Base-by-base conservation (phyloP, 2,113 vertebrate species). In the Mystacornis crossleyi region DNA sequence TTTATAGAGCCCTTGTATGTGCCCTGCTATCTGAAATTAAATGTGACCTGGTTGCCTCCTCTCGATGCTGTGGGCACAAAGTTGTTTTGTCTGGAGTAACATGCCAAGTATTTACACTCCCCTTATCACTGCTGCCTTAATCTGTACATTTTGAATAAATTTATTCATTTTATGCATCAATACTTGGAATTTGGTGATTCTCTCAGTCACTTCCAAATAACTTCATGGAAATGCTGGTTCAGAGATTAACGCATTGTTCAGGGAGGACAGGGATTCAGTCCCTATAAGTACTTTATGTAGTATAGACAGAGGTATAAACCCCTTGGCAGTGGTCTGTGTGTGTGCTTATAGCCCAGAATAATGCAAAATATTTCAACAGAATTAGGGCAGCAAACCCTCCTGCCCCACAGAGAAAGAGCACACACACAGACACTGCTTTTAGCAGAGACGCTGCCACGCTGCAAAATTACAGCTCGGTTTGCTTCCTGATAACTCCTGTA, bases 251-350 rank as follows among this genome's bases (percentile, higher is more conserved):
- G 3, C 3, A 15, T 7, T 65, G 15, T 19, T 64, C 18, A 8
- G 7, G 10, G 9, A 66, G 8, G 28, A 38, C 36, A 58, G 33
- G 33, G 15, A 51, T 66, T 51, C 43, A n/a, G 23, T 38, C 14
- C 18, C 26, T 24, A 0, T 6, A 16, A 11, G 8, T 16, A 24
- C 5, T 36, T 13, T 4, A 7, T 19, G 6, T 3, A 28, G 7
- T 17, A 11, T 2, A 58, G 36, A 62, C 24, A 51, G 12, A 38
- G 15, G 3, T 29, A 17, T 16, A 51, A n/a, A 23, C 20, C 33
- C 33, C 7, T n/a, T 6, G 1, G 4, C 74, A 69, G 31, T 53
- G 21, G 6, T 47, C 34, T 47, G 0, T 57, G 24, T 47, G 18
- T 33, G 19, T 51, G 34, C 16, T 77, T 95, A 83, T 42, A 55